These are phyloP conservation scores for Lomographa bimaculata DNA, from an alignment of 2,888 invertebrate species.

Conservation along the genomic window DNA sequence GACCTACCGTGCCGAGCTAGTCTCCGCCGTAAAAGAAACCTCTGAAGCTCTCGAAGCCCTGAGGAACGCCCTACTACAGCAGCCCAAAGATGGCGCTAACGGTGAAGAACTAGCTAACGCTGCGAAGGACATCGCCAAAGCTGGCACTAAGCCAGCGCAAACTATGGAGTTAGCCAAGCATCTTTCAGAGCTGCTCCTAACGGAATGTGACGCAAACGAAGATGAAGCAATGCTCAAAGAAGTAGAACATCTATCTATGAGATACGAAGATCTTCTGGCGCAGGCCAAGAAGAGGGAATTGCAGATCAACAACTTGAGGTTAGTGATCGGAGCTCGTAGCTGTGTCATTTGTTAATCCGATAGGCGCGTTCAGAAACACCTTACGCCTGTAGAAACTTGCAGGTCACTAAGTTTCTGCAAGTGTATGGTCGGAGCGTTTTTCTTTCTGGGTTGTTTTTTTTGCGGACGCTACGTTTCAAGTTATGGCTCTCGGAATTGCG, in stretches of 20 bases:
- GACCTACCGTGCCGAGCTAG: slow-evolving; percentile 90
- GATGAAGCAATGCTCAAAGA: slow-evolving; percentile 86
- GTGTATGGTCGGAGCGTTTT: no score
- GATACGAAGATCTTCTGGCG: slow-evolving; percentile 87
- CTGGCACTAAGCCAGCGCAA: slow-evolving; percentile 90
- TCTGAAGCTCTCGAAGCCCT: slow-evolving; percentile 86
- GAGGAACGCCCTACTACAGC: slow-evolving; percentile 76
- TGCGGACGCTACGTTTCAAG: no score
- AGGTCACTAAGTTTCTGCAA: no score
- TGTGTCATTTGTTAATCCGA: slow-evolving; percentile 6
- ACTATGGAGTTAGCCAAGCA: slow-evolving; percentile 92
- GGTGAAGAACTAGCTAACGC: slow-evolving; percentile 84
- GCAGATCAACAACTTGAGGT: slow-evolving; percentile 91
- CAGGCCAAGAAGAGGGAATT: slow-evolving; percentile 90
- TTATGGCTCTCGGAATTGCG: no score
- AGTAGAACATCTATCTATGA: slow-evolving; percentile 85
- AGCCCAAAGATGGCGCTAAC: slow-evolving; percentile 74
- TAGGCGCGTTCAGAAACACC: no score
- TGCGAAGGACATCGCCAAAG: slow-evolving; percentile 89
- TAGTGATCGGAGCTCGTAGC: slow-evolving; percentile 41
- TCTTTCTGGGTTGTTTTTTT: no score
- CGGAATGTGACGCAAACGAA: slow-evolving; percentile 88
- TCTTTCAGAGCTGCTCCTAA: slow-evolving; percentile 88
- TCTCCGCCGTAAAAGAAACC: slow-evolving; percentile 89
- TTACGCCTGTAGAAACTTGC: no score